Base-by-base conservation (phyloP, 2,888 invertebrate species). In the Athalia cordata region DNA sequence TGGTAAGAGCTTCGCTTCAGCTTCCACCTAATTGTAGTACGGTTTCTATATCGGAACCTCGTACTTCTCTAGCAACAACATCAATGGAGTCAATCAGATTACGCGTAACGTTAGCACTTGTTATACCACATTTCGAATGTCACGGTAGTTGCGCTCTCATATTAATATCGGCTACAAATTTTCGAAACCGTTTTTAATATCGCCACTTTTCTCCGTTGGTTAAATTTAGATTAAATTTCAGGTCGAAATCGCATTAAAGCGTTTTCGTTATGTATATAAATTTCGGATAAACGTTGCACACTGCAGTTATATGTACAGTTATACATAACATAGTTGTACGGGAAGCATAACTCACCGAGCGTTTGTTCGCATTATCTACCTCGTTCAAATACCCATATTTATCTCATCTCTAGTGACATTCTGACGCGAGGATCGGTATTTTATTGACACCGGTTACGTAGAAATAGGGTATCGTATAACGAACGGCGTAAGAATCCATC, bases 311-410 rank as follows among this genome's bases (percentile, higher is more conserved):
- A 66, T 2, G 49, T 50, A 66, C 8, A 29, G 0, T 5, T 80
- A 83, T 86, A 84, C 86, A 82, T 82, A 79, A 81, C 81, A 82
- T 82, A 13, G 66, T 68, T 62, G 74, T 77, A 83, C 80, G 79
- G 84, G 84, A 55, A 83, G 85, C 87, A 89, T 89, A 88, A 89
- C 85, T 89, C 87, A 88, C 83, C 81, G 84, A 84, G 83, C 85
- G 85, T 85, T 87, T 87, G 86, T 87, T 87, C 87, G 86, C 86
- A 89, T 89, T 88, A 88, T 88, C 84, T 87, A 84, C 82, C 82
- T 80, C 86, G 86, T 83, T 87, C 85, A 86, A 88, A 87, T 85
- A 88, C 84, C 85, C 87, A 86, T 88, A 88, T 88, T 88, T 86
- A 88, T 88, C 86, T 86, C 87, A 85, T 86, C 84, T 86, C 85